Base-by-base conservation (phyloP, 2,113 vertebrate species). In the Psilopogon haemacephalus region DNA sequence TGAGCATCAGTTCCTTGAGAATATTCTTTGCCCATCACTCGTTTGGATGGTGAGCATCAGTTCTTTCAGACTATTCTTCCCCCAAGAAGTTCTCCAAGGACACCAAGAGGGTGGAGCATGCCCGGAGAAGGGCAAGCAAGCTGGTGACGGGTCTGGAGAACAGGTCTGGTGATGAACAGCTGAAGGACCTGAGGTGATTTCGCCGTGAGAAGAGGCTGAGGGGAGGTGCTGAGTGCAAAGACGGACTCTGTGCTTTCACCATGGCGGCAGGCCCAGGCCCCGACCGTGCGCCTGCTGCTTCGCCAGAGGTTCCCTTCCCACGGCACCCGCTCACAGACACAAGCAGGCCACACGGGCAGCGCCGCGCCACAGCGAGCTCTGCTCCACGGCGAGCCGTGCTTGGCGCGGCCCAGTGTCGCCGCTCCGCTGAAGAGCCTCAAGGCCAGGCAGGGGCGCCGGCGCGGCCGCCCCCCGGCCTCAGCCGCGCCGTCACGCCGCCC, bases 1-100 rank as follows among this genome's bases (percentile, higher is more conserved):
- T n/a, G 44, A 46, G 44, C 44, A 20, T 20, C 44, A 46, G 44
- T 19, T 46, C 18, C 16, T 19, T 46, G 44, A 46, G 44, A 20
- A 20, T 46, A 46, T 46, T 46, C 44, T 46, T 46, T 46, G 44
- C 20, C 44, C 44, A 17, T 46, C 24, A 1, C 9, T 26, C 24
- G 33, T n/a, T 78, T 58, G 50, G 13, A 3, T 0, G 3, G 27
- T 1, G 7, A 58, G 17, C 0, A 0, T 13, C 21, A 52, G 13
- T 3, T 35, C 17, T 78, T 50, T 17, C 18, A 35, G 23, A 35
- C 12, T 7, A 17, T 44, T 44, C 42, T 44, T 44, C 18, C 15
- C 42, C 42, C 48, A 11, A 24, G 12, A 13, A n/a, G n/a, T n/a
- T n/a, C 19, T 15, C 42, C 42, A 44, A 50, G 48, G 12, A 50